Evolutionary conservation across 2,888 invertebrate genomes (phyloP).

Genomic region (Microchrysa polita): DNA sequence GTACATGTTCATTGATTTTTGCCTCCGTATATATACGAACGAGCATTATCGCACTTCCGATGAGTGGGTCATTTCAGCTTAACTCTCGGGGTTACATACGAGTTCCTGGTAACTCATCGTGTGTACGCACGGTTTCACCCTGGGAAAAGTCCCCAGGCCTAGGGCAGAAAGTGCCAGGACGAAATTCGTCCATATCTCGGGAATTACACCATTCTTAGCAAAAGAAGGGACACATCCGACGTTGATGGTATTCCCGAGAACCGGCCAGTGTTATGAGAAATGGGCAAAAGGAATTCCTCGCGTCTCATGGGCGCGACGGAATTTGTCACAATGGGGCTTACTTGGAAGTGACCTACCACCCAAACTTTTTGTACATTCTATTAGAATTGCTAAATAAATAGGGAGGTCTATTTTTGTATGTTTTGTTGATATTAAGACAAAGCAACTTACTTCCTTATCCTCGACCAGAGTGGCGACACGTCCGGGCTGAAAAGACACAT

Average conservation of each 20-base stretch:
- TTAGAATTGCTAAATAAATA: too few relatives aligned
- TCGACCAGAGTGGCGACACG: constrained; percentile 88
- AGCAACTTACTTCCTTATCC: constrained; percentile 78
- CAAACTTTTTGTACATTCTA: too few relatives aligned
- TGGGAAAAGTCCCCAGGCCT: constrained; percentile 65
- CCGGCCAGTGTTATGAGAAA: constrained; percentile 36
- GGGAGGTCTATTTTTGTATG: too few relatives aligned
- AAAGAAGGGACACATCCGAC: constrained; percentile 53
- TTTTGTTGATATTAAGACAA: neutral
- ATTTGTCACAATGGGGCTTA: constrained; percentile 38
- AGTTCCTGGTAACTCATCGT: constrained; percentile 61
- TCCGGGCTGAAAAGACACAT: constrained; percentile 75
- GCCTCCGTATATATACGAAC: too few relatives aligned
- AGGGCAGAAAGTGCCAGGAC: constrained; percentile 64
- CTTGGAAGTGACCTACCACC: constrained; percentile 56
- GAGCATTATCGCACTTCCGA: too few relatives aligned
- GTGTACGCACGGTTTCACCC: constrained; percentile 57
- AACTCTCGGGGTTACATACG: constrained; percentile 64
- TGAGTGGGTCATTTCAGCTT: constrained; percentile 58
- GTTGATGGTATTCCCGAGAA: constrained; percentile 43
- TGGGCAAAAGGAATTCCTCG: constrained; percentile 15
- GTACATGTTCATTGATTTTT: too few relatives aligned
- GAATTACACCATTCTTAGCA: constrained; percentile 58
- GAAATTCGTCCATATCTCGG: constrained; percentile 61
- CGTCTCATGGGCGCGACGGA: neutral